Conservation (phyloP, 2,797 vertebrate genomes). For the Sebastes trivittatus region DNA sequence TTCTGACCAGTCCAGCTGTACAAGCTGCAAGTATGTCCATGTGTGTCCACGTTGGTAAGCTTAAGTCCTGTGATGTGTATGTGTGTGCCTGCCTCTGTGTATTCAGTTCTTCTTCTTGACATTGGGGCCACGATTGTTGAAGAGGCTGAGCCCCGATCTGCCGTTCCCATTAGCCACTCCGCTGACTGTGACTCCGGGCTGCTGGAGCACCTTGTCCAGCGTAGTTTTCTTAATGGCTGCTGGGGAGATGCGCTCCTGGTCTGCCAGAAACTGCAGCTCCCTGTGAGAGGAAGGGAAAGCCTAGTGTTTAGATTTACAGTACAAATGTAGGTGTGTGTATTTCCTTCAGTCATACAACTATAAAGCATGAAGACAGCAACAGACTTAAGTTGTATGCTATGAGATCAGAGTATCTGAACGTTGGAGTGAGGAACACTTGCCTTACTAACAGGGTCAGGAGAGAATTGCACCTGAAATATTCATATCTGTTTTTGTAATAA, state of each 20-base stretch:
- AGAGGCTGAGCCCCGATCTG: slow-evolving; percentile 82
- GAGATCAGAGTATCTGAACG: not conserved
- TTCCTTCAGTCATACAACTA: not conserved
- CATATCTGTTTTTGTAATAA: not conserved
- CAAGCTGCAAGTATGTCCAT: not conserved
- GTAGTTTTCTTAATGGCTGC: slow-evolving; percentile 96
- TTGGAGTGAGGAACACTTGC: not conserved
- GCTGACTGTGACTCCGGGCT: slow-evolving; percentile 81
- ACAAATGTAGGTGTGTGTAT: not conserved
- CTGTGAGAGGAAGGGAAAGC: slow-evolving; percentile 63
- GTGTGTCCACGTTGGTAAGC: not conserved
- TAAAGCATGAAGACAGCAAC: not conserved
- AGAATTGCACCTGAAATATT: not conserved
- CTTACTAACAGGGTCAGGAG: not conserved
- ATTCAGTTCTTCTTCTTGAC: slow-evolving; percentile 84
- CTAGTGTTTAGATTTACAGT: not conserved
- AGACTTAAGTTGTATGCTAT: not conserved
- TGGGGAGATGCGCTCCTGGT: slow-evolving; percentile 91
- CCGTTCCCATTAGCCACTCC: slow-evolving; percentile 67
- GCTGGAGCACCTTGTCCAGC: slow-evolving; percentile 90
- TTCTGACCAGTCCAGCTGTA: slow-evolving; percentile 19
- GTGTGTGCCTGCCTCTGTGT: not conserved
- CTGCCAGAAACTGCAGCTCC: slow-evolving; percentile 90
- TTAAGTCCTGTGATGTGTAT: not conserved
- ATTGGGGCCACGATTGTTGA: slow-evolving; percentile 73